Evolutionary conservation across 1,140 invertebrate species (phyloP).

Genomic region (Stratiolaelaps scimitus): DNA sequence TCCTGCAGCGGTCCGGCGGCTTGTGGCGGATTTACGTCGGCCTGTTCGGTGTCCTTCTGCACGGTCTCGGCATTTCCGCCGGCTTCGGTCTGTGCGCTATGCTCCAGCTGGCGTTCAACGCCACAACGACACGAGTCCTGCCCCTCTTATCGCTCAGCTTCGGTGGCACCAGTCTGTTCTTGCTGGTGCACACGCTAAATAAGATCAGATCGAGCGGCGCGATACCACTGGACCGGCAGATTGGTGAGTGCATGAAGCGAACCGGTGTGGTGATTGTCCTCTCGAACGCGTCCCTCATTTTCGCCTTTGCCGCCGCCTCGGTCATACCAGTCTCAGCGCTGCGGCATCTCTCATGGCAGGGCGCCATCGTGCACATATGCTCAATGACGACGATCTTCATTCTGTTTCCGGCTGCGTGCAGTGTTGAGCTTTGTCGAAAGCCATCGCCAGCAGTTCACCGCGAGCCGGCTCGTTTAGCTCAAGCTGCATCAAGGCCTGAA

Average conservation of each 20-base stretch:
- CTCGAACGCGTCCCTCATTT: conserved; percentile 67
- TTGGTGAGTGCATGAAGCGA: conserved; percentile 68
- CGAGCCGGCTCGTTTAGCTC: background rate
- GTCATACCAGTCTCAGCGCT: conserved; percentile 88
- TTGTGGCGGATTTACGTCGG: conserved; percentile 66
- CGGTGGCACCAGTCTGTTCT: conserved; percentile 86
- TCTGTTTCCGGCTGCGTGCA: conserved; percentile 85
- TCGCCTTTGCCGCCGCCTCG: conserved; percentile 67
- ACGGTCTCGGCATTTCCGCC: conserved; percentile 64
- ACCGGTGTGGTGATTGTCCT: conserved; percentile 69
- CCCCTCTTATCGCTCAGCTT: conserved; percentile 83
- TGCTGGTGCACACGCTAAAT: conserved; percentile 65
- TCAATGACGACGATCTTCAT: conserved; percentile 71
- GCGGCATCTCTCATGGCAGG: conserved; percentile 76
- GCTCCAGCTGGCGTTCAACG: conserved; percentile 86
- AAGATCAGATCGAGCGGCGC: conserved; percentile 41
- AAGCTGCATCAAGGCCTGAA: no score
- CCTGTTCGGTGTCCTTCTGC: conserved; percentile 69
- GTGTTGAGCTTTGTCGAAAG: conserved; percentile 63
- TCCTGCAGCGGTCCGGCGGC: background rate
- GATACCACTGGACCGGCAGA: conserved; percentile 47
- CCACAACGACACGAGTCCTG: conserved; percentile 83
- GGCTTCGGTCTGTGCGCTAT: conserved; percentile 86
- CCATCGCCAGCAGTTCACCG: no score
- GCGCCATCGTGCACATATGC: conserved; percentile 72